These are phyloP conservation scores for Elanoides forficatus DNA, from an alignment of 2,113 vertebrate genomes.

Conservation along the genomic window DNA sequence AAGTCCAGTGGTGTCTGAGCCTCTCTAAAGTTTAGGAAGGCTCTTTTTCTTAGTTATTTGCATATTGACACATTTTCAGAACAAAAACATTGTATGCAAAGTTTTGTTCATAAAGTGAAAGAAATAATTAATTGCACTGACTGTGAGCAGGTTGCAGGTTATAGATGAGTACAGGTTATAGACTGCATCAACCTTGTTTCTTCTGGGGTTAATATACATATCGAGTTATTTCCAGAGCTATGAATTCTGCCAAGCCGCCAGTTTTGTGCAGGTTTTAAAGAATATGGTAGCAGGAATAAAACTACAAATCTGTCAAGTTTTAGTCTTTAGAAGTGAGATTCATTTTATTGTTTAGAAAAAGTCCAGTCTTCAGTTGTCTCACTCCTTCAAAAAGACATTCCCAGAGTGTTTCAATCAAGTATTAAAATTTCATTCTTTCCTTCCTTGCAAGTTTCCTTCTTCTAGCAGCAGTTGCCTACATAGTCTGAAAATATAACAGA, in stretches of 20 bases:
- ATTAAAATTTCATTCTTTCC: conserved; percentile 42
- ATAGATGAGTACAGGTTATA: neutral
- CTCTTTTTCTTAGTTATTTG: neutral
- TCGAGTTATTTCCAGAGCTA: neutral
- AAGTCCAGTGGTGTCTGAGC: neutral
- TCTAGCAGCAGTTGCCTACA: neutral
- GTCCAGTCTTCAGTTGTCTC: conserved; percentile 2
- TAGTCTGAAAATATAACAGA: conserved; percentile 29
- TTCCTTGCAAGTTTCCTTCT: conserved; percentile 1
- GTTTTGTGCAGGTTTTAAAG: conserved; percentile 13
- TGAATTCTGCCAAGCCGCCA: neutral
- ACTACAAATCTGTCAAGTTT: neutral
- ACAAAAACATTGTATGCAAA: neutral
- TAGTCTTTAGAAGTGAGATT: conserved; percentile 7
- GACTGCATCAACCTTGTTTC: neutral
- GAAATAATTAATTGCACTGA: neutral
- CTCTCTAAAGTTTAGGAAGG: neutral
- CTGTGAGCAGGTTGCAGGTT: neutral
- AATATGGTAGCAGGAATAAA: neutral
- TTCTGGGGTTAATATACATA: conserved; percentile 6
- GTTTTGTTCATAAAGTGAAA: neutral
- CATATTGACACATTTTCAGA: neutral
- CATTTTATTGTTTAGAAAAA: conserved; percentile 48
- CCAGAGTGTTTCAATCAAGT: neutral
- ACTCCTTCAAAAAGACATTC: conserved; percentile 23